Evolutionary conservation across 2,113 vertebrate genomes (phyloP).

Genomic region (Amia ocellicauda): DNA sequence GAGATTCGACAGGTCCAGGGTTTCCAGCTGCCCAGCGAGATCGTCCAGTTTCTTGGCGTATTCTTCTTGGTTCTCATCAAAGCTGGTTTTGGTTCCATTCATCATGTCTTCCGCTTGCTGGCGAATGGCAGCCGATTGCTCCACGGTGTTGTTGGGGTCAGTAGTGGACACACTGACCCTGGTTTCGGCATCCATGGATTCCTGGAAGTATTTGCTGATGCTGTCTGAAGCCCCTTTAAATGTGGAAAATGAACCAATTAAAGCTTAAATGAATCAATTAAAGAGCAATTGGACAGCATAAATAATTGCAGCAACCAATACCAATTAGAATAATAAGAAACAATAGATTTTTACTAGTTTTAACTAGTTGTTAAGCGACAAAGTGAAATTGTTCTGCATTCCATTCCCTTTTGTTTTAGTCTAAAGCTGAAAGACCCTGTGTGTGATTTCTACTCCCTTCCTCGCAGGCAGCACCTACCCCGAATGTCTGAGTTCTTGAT

Average conservation of each 20-base stretch:
- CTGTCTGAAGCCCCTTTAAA: constrained; percentile 84
- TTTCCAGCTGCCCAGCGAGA: constrained; percentile 85
- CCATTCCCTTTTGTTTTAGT: too few relatives aligned
- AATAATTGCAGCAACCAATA: too few relatives aligned
- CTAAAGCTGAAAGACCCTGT: too few relatives aligned
- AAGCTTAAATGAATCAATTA: too few relatives aligned
- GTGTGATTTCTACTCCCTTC: too few relatives aligned
- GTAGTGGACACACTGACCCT: constrained; percentile 78
- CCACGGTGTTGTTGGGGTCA: constrained; percentile 57
- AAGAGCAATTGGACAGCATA: neutral
- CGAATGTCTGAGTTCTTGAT: constrained; percentile 93
- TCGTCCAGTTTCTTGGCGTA: constrained; percentile 81
- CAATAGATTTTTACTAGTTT: too few relatives aligned
- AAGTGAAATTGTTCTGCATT: too few relatives aligned
- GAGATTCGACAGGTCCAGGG: constrained; percentile 76
- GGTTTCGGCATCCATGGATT: constrained; percentile 80
- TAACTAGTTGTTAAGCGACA: too few relatives aligned
- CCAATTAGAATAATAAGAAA: too few relatives aligned
- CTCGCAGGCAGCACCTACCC: constrained; percentile 60
- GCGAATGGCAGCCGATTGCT: constrained; percentile 65
- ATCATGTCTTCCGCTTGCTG: constrained; percentile 75
- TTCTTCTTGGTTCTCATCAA: constrained; percentile 74
- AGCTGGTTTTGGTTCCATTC: constrained; percentile 64
- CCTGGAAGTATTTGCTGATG: constrained; percentile 81
- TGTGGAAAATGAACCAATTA: constrained; percentile 22